Percentiles rank a stretch among this genome's conserved stretches.
phyloP scores from a whole-genome alignment of 2,797 vertebrate species.

The Parauchenoglanis punctatus region DNA sequence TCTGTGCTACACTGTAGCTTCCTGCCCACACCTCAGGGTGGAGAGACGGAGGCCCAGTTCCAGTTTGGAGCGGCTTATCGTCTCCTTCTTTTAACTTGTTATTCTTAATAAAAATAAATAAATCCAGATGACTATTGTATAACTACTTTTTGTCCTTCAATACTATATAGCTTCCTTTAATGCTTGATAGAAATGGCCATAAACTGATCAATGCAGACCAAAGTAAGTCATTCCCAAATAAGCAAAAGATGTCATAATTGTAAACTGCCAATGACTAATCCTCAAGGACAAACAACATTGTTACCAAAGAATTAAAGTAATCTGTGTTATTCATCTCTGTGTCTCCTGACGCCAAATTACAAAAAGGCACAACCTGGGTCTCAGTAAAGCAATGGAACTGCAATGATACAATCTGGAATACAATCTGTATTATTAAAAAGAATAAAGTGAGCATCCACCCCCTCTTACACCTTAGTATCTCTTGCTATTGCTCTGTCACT shows the following conservation, averaged over 20 bases:
- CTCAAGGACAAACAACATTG: background rate
- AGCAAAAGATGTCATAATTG: background rate
- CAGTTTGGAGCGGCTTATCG: constrained; percentile 25
- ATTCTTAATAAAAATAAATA: constrained; percentile 9
- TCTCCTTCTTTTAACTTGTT: background rate
- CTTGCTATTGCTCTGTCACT: constrained; percentile 21
- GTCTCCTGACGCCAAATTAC: background rate
- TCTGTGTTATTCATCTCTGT: background rate
- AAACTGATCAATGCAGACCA: background rate
- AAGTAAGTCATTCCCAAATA: background rate
- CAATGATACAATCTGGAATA: constrained; percentile 28
- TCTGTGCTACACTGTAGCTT: constrained; percentile 50
- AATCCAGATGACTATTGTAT: background rate
- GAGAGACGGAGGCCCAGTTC: constrained; percentile 45
- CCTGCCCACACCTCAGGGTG: constrained; percentile 54
- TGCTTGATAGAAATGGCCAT: background rate
- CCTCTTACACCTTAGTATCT: constrained; percentile 34
- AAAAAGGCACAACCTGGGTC: background rate
- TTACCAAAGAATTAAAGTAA: constrained; percentile 10
- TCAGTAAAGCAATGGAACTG: background rate
- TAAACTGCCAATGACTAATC: background rate
- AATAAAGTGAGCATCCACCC: constrained; percentile 2
- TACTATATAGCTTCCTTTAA: background rate
- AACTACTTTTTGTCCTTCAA: background rate
- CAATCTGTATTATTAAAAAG: constrained; percentile 28